Conservation (phyloP, 2,113 vertebrate species). For the Perca fluviatilis region DNA sequence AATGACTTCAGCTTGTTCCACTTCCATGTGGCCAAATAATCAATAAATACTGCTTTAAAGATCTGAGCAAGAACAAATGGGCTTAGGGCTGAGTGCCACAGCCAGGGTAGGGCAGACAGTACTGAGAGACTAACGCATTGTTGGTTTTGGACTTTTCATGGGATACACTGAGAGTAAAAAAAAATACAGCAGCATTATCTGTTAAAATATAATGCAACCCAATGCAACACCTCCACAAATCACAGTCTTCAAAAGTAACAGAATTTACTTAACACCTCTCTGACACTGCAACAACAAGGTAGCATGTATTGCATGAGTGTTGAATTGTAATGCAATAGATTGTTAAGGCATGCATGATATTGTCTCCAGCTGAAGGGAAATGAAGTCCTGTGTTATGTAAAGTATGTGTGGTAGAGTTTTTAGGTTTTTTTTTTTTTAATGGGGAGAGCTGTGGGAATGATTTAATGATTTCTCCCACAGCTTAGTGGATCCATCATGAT, state of each 20-base stretch:
- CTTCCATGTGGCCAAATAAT: not conserved
- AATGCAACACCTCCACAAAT: slow-evolving; percentile 11
- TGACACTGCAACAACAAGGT: not conserved
- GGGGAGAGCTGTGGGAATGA: slow-evolving; percentile 52
- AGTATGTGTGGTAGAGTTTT: slow-evolving; percentile 10
- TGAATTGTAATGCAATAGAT: slow-evolving; percentile 22
- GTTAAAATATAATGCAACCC: slow-evolving; percentile 8
- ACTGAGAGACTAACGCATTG: too few relatives aligned
- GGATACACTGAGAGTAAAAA: not conserved
- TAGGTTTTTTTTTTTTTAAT: slow-evolving; percentile 32
- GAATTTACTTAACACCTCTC: not conserved
- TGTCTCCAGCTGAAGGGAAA: slow-evolving; percentile 11
- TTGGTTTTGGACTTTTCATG: not conserved
- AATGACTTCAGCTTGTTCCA: not conserved
- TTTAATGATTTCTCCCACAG: slow-evolving; percentile 70
- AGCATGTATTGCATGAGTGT: slow-evolving; percentile 9
- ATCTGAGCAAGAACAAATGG: not conserved
- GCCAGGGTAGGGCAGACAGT: too few relatives aligned
- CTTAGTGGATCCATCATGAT: slow-evolving; percentile 76
- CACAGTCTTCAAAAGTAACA: not conserved
- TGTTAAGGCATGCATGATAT: not conserved
- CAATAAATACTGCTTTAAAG: not conserved
- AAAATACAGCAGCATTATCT: not conserved
- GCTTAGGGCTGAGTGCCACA: too few relatives aligned
- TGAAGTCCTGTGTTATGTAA: not conserved